Evolutionary conservation across 2,113 vertebrate species (phyloP).

Genomic region (Scopus umbretta): DNA sequence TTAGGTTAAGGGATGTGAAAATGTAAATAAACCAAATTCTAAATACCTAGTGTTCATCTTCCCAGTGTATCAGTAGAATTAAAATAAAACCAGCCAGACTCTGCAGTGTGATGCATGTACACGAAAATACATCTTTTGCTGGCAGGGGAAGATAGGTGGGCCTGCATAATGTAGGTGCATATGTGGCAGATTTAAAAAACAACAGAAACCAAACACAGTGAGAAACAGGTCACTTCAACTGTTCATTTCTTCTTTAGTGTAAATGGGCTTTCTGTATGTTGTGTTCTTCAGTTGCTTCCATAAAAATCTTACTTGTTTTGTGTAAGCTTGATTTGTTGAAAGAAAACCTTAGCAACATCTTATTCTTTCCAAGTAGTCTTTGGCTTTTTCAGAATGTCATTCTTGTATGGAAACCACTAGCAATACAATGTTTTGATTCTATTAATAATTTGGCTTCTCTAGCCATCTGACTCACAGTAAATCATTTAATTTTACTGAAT

Average conservation of each 20-base stretch:
- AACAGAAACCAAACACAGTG: not conserved
- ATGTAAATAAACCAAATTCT: not conserved
- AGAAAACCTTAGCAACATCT: not conserved
- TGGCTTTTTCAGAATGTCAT: not conserved
- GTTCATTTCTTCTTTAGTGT: not conserved
- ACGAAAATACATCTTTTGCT: not conserved
- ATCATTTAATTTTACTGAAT: not conserved
- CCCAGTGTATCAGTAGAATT: not conserved
- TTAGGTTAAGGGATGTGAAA: not conserved
- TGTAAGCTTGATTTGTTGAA: not conserved
- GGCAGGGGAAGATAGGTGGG: not conserved
- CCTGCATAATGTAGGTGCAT: not conserved
- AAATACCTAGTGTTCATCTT: not conserved
- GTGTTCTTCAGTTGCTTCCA: not conserved
- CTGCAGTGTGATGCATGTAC: not conserved
- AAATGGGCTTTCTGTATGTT: not conserved
- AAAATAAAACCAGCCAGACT: not conserved
- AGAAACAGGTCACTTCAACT: not conserved
- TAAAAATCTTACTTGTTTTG: not conserved
- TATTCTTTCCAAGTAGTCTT: not conserved
- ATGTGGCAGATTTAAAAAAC: not conserved
- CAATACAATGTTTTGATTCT: not conserved
- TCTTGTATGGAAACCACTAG: not conserved
- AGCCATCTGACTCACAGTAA: not conserved
- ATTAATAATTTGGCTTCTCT: not conserved